These are phyloP conservation scores for Numenius phaeopus DNA, from an alignment of 2,797 vertebrate species.

Conservation along the genomic window DNA sequence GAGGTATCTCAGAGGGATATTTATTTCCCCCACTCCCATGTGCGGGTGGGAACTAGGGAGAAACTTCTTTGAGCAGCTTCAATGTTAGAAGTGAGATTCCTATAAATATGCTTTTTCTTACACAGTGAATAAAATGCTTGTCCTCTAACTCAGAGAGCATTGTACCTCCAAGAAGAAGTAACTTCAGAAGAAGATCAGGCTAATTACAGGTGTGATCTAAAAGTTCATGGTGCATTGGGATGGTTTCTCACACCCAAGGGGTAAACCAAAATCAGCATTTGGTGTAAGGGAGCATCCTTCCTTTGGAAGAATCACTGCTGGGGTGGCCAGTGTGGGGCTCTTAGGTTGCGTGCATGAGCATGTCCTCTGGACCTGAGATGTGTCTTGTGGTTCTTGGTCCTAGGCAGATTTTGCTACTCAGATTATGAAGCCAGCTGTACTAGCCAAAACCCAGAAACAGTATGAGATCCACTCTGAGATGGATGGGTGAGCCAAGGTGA, in stretches of 20 bases:
- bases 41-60: rapidly evolving
- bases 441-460: background rate
- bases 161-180: background rate
- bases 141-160: background rate
- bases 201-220: background rate
- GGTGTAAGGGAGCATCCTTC: background rate
- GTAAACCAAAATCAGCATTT: background rate
- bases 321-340: background rate
- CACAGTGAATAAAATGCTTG: background rate
- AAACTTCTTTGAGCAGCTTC: background rate
- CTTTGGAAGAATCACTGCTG: background rate
- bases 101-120: background rate
- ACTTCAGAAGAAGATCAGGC: background rate
- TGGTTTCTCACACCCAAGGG: background rate
- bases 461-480: background rate
- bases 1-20: background rate
- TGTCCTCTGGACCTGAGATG: background rate
- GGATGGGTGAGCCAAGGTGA: background rate
- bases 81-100: background rate
- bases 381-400: background rate
- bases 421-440: background rate
- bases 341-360: rapidly evolving
- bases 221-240: background rate
- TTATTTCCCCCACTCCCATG: background rate
- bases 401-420: background rate